A percentile compares a stretch with the other conserved stretches of the same genome.
Conservation (phyloP, 1,140 invertebrate species). For the Cryptotermes secundus region DNA sequence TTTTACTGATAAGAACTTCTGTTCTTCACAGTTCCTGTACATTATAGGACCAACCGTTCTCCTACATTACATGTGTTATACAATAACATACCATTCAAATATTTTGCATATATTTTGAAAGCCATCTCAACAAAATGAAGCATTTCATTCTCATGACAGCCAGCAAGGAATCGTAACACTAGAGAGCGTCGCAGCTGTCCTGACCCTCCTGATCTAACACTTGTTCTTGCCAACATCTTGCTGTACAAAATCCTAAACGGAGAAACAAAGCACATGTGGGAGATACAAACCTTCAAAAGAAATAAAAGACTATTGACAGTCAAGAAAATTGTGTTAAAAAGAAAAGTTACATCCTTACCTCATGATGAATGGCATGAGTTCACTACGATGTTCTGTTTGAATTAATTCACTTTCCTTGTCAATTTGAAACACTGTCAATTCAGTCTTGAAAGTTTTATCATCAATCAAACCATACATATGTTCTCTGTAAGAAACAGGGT, state of each 20-base stretch:
- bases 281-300: neutral
- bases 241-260: slow-evolving; percentile 75
- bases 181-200: slow-evolving; percentile 68
- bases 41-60: too few relatives aligned
- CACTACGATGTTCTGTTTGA: slow-evolving; percentile 68
- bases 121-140: slow-evolving; percentile 79
- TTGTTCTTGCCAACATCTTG: slow-evolving; percentile 80
- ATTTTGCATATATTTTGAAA: slow-evolving; percentile 70
- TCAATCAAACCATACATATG: slow-evolving; percentile 76
- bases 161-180: slow-evolving; percentile 81
- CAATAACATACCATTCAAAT: slow-evolving; percentile 50
- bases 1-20: too few relatives aligned
- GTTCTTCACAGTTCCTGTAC: too few relatives aligned
- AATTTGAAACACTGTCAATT: slow-evolving; percentile 76
- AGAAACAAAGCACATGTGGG: neutral
- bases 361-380: slow-evolving; percentile 78
- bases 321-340: neutral
- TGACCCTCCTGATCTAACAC: slow-evolving; percentile 62
- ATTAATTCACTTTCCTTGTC: slow-evolving; percentile 67
- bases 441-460: slow-evolving; percentile 84
- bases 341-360: slow-evolving; percentile 47
- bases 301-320: neutral
- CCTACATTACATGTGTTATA: too few relatives aligned
- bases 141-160: slow-evolving; percentile 75
- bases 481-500: slow-evolving; percentile 45